Conservation (phyloP, 92 coral and sea anemone genomes). For the Siderastrea siderea region DNA sequence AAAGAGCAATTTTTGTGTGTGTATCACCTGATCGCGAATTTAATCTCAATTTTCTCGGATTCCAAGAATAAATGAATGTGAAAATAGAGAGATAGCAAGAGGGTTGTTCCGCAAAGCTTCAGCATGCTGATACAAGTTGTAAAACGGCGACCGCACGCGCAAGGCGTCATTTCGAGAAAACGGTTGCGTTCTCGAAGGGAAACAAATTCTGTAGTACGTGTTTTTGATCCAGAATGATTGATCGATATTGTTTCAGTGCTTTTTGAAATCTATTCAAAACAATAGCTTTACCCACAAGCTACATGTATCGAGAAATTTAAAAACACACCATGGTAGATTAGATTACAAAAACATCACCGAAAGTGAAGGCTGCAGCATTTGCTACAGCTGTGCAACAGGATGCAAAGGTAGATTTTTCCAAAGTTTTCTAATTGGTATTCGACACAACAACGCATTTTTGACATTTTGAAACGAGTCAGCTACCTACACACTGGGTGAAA, state of each 20-base stretch:
- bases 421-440: background rate
- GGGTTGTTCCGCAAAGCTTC: background rate
- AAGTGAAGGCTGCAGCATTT: background rate
- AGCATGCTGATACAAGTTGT: background rate
- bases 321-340: conserved; percentile 49
- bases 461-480: conserved; percentile 44
- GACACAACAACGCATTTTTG: background rate
- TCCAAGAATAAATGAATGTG: conserved; percentile 19
- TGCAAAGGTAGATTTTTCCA: background rate
- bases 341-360: conserved; percentile 49
- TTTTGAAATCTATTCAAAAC: conserved; percentile 59
- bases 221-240: conserved; percentile 28
- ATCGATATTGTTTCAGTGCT: conserved; percentile 31
- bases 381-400: conserved; percentile 31
- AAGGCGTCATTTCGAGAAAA: background rate
- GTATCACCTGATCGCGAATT: background rate
- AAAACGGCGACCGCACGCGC: conserved; percentile 39
- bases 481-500: conserved; percentile 47
- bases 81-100: conserved; percentile 6
- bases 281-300: conserved; percentile 50
- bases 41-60: conserved; percentile 3
- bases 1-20: background rate
- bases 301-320: conserved; percentile 47
- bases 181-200: background rate
- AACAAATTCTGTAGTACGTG: background rate